Evolutionary conservation across 2,888 invertebrate genomes (phyloP).

Genomic region (Masnerella sp.): DNA sequence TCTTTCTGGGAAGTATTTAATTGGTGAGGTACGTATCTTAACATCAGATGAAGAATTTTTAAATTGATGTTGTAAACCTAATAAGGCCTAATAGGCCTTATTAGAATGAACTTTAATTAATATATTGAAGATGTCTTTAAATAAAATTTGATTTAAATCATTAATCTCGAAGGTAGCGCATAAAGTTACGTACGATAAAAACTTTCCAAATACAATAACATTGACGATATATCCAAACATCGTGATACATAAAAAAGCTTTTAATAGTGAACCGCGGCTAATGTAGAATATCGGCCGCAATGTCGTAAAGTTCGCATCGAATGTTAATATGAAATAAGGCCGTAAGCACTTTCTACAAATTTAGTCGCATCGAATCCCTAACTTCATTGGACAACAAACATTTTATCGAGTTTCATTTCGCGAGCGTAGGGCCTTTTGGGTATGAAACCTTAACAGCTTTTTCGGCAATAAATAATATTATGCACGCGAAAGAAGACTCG

Average conservation of each 20-base stretch:
- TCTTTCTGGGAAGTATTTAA: too few relatives aligned
- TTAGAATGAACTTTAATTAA: too few relatives aligned
- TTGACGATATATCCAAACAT: too few relatives aligned
- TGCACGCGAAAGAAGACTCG: slow-evolving; percentile 69
- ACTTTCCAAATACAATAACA: too few relatives aligned
- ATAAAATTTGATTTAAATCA: too few relatives aligned
- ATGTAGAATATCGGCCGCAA: slow-evolving; percentile 60
- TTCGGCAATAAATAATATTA: slow-evolving; percentile 77
- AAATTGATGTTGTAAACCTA: too few relatives aligned
- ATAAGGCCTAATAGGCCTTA: too few relatives aligned
- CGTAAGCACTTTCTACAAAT: slow-evolving; percentile 63
- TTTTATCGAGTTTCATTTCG: slow-evolving; percentile 77
- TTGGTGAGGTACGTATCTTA: too few relatives aligned
- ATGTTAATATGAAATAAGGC: slow-evolving; percentile 40
- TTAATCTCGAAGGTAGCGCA: too few relatives aligned
- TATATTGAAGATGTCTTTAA: too few relatives aligned
- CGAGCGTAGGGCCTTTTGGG: slow-evolving; percentile 69
- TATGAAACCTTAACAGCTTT: slow-evolving; percentile 76
- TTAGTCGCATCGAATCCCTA: slow-evolving; percentile 64
- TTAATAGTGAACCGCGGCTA: slow-evolving; percentile 37
- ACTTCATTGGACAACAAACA: slow-evolving; percentile 76
- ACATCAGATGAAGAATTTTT: too few relatives aligned
- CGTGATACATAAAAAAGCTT: slow-evolving; percentile 36
- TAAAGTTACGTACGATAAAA: too few relatives aligned
- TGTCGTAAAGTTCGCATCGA: slow-evolving; percentile 60